A percentile compares a stretch with the other conserved stretches of the same genome.
Evolutionary conservation across 1,140 invertebrate genomes (phyloP).

Genomic region (Stenopsyche tienmushanensis): DNA sequence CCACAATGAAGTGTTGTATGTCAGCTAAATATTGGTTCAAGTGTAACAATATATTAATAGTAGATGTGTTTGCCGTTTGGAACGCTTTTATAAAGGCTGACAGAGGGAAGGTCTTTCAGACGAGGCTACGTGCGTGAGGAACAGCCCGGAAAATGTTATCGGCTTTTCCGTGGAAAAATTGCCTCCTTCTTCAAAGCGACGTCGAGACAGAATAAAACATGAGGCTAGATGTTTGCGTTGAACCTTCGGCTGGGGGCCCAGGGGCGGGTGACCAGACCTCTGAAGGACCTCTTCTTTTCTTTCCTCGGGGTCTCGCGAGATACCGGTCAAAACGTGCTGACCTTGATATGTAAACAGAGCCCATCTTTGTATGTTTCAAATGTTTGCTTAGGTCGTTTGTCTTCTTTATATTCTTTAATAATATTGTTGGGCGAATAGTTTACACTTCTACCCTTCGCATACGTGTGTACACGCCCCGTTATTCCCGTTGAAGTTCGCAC

Average conservation of each 20-base stretch:
- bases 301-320: background rate
- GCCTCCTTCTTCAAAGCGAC: conserved; percentile 13
- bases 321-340: conserved; percentile 10
- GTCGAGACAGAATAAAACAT: conserved; percentile 25
- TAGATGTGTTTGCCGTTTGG: too few species aligned
- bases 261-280: background rate
- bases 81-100: too few species aligned
- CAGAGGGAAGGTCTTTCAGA: too few species aligned
- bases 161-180: conserved; percentile 19
- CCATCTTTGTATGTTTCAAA: conserved; percentile 23
- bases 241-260: too few species aligned
- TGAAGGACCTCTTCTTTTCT: background rate
- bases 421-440: conserved; percentile 3
- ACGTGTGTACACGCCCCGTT: too few species aligned
- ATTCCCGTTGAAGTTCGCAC: too few species aligned
- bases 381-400: conserved; percentile 21
- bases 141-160: background rate
- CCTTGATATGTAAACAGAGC: conserved; percentile 26
- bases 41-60: conserved; percentile 22
- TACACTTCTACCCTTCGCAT: background rate
- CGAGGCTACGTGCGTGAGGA: too few species aligned
- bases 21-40: conserved; percentile 13
- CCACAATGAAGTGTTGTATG: background rate
- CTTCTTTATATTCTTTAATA: conserved; percentile 25
- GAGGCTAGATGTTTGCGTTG: conserved; percentile 19